Percentiles rank a stretch among this genome's conserved stretches.
These are phyloP conservation scores for Porites lobata DNA, from an alignment of 92 coral and sea anemone species.

Conservation along the genomic window DNA sequence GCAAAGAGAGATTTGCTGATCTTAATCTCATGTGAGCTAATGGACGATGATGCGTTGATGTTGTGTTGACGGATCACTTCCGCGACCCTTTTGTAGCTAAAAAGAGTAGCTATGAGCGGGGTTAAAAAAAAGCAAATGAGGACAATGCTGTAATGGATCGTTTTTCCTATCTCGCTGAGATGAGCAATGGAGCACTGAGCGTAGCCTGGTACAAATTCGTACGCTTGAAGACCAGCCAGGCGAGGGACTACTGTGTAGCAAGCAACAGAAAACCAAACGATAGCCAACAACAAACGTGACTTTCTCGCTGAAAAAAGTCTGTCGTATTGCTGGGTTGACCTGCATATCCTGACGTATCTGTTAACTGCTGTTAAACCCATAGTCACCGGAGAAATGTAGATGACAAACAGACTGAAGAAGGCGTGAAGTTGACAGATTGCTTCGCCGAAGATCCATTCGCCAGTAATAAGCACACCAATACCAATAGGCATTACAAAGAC, in stretches of 20 bases:
- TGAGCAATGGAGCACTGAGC: slow-evolving; percentile 23
- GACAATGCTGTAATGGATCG: slow-evolving; percentile 19
- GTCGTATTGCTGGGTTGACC: background rate
- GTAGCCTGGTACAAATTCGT: slow-evolving; percentile 13
- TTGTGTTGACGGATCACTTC: slow-evolving; percentile 24
- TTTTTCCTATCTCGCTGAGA: slow-evolving; percentile 2
- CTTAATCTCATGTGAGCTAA: slow-evolving; percentile 15
- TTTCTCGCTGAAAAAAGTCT: slow-evolving; percentile 3
- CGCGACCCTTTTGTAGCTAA: slow-evolving; percentile 4
- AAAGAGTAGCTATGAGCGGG: background rate
- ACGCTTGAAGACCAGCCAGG: background rate
- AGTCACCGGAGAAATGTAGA: slow-evolving; percentile 14
- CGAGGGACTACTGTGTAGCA: slow-evolving; percentile 11
- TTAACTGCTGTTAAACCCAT: slow-evolving; percentile 20
- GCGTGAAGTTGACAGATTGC: slow-evolving; percentile 14
- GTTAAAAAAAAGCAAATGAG: background rate
- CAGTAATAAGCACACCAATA: background rate
- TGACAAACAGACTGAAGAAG: slow-evolving; percentile 18
- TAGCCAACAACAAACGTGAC: background rate
- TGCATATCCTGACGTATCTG: slow-evolving; percentile 5
- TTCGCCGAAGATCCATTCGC: slow-evolving; percentile 7
- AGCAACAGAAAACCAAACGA: slow-evolving; percentile 20
- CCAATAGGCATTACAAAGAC: slow-evolving; percentile 6
- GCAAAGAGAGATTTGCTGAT: slow-evolving; percentile 25
- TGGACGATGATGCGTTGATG: background rate